Conservation (phyloP, 2,113 vertebrate species). For the Mugil cephalus region DNA sequence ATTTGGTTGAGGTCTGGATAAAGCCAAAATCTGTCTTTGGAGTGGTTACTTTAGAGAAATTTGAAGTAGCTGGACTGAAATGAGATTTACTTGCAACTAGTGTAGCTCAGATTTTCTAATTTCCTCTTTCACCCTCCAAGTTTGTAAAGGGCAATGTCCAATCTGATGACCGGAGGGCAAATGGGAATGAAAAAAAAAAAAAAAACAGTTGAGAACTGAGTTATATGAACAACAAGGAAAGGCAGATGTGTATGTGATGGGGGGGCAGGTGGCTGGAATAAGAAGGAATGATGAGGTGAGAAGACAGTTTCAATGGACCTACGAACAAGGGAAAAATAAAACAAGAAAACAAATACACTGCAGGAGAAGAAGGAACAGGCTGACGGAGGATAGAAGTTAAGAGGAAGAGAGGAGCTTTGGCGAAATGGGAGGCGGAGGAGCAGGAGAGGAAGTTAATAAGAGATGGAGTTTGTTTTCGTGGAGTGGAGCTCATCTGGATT, state of each 20-base stretch:
- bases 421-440: constrained; percentile 14
- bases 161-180: neutral
- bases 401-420: neutral
- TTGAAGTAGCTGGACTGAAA: too few relatives aligned
- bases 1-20: too few relatives aligned
- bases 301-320: constrained; percentile 19
- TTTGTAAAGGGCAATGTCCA: neutral
- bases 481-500: constrained; percentile 54
- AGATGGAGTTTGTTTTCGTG: constrained; percentile 45
- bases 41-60: too few relatives aligned
- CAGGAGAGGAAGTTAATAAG: constrained; percentile 47
- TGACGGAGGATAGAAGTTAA: constrained; percentile 21
- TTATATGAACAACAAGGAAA: neutral
- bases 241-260: neutral
- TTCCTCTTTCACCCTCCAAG: neutral
- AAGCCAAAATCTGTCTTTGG: too few relatives aligned
- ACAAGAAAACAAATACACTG: constrained; percentile 12
- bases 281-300: constrained; percentile 1
- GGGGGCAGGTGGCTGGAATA: neutral
- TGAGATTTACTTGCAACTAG: neutral
- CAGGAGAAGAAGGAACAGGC: constrained; percentile 25
- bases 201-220: constrained; percentile 4
- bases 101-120: neutral
- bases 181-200: neutral
- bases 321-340: neutral